phyloP scores from a whole-genome alignment of 2,888 invertebrate genomes.

The Cerceris ruficornis region DNA sequence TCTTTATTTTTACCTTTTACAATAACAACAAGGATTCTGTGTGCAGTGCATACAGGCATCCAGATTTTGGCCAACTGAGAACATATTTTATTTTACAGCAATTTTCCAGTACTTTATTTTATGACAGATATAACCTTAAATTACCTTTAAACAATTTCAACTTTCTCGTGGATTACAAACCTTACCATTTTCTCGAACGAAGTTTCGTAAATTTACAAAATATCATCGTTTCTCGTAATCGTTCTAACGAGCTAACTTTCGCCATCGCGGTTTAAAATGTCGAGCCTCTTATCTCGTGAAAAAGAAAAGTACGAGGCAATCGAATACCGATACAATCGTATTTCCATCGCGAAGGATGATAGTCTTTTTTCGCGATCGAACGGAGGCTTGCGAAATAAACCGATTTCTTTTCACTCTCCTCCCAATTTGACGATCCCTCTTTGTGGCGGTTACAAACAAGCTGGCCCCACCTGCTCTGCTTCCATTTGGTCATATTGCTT shows the following conservation, averaged over 20 bases:
- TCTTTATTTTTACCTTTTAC: conserved; percentile 47
- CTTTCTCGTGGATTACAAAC: neutral
- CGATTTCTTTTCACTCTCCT: conserved; percentile 21
- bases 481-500: conserved; percentile 12
- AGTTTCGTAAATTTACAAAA: too few species aligned
- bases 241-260: too few species aligned
- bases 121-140: too few species aligned
- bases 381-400: neutral
- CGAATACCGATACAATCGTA: neutral
- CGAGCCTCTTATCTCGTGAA: too few species aligned
- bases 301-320: too few species aligned
- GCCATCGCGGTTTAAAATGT: too few species aligned
- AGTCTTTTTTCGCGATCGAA: neutral
- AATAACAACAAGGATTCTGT: conserved; percentile 5
- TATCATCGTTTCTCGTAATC: too few species aligned
- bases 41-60: neutral
- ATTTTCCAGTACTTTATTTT: too few species aligned
- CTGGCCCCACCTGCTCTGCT: conserved; percentile 4
- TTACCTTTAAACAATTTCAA: neutral
- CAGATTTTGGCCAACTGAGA: too few species aligned
- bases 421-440: conserved; percentile 10
- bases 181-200: too few species aligned
- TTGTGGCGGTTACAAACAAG: neutral
- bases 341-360: neutral
- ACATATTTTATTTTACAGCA: too few species aligned